Conservation (phyloP, 2,888 invertebrate genomes). For the Nomada flava region DNA sequence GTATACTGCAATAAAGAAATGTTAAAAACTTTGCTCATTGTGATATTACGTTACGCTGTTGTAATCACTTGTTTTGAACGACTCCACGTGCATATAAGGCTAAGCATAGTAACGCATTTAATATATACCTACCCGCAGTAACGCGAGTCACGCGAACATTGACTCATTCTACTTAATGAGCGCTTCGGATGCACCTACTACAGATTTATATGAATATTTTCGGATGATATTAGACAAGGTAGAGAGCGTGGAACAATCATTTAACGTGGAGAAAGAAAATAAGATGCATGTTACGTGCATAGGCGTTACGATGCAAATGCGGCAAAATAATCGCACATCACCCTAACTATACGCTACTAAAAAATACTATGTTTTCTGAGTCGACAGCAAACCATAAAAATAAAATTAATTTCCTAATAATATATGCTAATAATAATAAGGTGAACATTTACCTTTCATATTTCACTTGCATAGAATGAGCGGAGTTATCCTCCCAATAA, state of each 20-base stretch:
- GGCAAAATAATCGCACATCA: neutral
- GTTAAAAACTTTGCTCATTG: constrained; percentile 18
- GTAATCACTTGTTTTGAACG: constrained; percentile 10
- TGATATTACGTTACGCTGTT: constrained; percentile 17
- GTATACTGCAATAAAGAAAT: neutral
- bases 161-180: constrained; percentile 29
- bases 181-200: constrained; percentile 10
- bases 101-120: neutral
- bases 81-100: neutral
- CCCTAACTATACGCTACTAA: neutral
- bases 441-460: constrained; percentile 85
- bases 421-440: neutral
- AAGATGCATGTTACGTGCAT: constrained; percentile 5
- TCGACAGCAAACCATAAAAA: neutral
- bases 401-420: too few relatives aligned
- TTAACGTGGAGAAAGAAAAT: constrained; percentile 14
- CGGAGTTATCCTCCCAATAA: constrained; percentile 86
- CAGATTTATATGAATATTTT: constrained; percentile 45
- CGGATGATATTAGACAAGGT: constrained; percentile 37
- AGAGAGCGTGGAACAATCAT: constrained; percentile 2
- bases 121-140: constrained; percentile 1
- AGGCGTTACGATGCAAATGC: neutral
- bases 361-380: too few relatives aligned
- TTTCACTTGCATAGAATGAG: constrained; percentile 85
- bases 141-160: constrained; percentile 21